Percentiles rank a stretch among this genome's conserved stretches.
phyloP scores from a whole-genome alignment of 2,113 vertebrate genomes.

The Notothenia coriiceps region DNA sequence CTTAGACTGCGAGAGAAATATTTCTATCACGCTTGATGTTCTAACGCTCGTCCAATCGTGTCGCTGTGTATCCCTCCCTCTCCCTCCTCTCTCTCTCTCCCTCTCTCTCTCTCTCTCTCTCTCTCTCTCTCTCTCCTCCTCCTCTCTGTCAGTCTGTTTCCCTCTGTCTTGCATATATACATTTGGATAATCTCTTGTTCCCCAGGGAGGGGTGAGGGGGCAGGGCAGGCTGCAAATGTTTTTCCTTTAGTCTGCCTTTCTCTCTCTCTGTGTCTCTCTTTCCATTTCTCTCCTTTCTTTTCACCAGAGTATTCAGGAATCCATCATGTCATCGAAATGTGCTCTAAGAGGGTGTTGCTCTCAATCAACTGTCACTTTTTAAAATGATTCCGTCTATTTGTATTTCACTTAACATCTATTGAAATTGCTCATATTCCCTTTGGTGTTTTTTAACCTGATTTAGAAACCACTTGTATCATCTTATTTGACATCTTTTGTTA shows the following conservation, averaged over 20 bases:
- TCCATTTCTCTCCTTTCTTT: conserved; percentile 14
- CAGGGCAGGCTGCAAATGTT: conserved; percentile 69
- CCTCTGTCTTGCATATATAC: conserved; percentile 66
- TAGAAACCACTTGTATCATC: conserved; percentile 22
- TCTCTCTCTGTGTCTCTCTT: conserved; percentile 35
- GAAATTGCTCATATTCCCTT: not conserved
- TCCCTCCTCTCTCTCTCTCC: conserved; percentile 37
- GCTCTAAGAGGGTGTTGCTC: conserved; percentile 27
- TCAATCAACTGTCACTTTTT: conserved; percentile 50
- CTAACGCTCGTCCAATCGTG: conserved; percentile 69
- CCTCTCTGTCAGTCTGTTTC: conserved; percentile 60
- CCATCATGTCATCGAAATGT: conserved; percentile 42
- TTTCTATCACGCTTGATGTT: conserved; percentile 73
- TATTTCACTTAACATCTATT: not conserved
- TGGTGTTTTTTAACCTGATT: not conserved
- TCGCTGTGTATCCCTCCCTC: conserved; percentile 50
- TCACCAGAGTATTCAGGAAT: conserved; percentile 47
- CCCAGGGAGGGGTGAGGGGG: conserved; percentile 73
- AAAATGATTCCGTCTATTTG: conserved; percentile 8
- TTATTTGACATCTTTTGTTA: not conserved
- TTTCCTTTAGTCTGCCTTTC: conserved; percentile 65
- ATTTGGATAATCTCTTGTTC: conserved; percentile 78
- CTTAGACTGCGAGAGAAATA: conserved; percentile 67
- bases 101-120: no score
- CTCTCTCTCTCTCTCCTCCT: not conserved